Evolutionary conservation across 2,113 vertebrate species (phyloP).

Genomic region (Syngnathus floridae): DNA sequence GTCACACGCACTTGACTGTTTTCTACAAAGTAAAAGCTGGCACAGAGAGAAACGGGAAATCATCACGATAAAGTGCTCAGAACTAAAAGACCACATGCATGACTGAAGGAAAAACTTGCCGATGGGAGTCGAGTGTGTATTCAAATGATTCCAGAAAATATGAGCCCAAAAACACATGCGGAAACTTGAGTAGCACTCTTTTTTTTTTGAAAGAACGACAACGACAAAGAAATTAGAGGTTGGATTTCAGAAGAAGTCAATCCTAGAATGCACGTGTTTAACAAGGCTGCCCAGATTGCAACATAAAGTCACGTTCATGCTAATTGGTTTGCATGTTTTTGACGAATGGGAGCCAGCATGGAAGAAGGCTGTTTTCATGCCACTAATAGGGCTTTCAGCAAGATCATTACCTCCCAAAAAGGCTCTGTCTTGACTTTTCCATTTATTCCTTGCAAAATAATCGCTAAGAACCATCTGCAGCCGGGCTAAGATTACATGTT

Average conservation of each 20-base stretch:
- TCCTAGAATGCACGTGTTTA: slow-evolving; percentile 32
- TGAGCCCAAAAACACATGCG: not conserved
- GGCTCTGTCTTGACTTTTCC: slow-evolving; percentile 32
- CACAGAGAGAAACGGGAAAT: no score
- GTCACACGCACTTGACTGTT: not conserved
- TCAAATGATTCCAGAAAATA: not conserved
- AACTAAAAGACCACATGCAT: not conserved
- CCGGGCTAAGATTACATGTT: slow-evolving; percentile 49
- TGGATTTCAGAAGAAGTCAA: slow-evolving; percentile 6
- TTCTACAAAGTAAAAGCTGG: not conserved
- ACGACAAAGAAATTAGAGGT: slow-evolving; percentile 5
- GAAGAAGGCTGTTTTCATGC: slow-evolving; percentile 15
- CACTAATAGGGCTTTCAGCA: slow-evolving; percentile 50
- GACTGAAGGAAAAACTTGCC: not conserved
- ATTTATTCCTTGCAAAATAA: slow-evolving; percentile 37
- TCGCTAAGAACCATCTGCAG: slow-evolving; percentile 45
- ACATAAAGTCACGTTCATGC: slow-evolving; percentile 21
- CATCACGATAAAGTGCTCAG: not conserved
- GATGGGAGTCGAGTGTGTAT: not conserved
- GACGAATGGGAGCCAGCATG: slow-evolving; percentile 21
- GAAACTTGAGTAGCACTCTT: slow-evolving; percentile 3
- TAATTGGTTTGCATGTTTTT: slow-evolving; percentile 37
- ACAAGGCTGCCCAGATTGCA: slow-evolving; percentile 20
- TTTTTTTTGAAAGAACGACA: not conserved
- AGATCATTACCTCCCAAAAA: slow-evolving; percentile 41